Conservation (phyloP, 2,113 vertebrate genomes). For the Sorex fumeus region DNA sequence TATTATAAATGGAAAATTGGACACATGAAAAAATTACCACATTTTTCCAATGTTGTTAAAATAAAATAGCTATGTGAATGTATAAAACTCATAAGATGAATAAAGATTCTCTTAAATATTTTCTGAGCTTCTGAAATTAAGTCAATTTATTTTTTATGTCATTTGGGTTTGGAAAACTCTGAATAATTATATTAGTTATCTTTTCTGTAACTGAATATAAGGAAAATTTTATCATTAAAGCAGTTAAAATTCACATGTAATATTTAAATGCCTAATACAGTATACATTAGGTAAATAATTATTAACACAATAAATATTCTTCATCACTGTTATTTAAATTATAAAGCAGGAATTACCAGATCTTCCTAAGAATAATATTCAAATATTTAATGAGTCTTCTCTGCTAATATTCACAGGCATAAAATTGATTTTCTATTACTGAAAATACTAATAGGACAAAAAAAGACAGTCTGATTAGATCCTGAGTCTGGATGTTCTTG, state of each 20-base stretch:
- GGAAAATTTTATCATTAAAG: background rate
- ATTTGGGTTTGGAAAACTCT: background rate
- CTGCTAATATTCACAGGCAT: constrained; percentile 8
- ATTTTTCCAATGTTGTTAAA: constrained; percentile 21
- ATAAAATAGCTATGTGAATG: constrained; percentile 1
- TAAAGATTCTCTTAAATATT: background rate
- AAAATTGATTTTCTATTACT: background rate
- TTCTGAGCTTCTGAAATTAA: background rate
- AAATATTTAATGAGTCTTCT: constrained; percentile 50
- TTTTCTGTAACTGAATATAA: constrained; percentile 10
- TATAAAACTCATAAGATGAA: background rate
- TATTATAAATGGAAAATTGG: background rate
- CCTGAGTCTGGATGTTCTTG: background rate
- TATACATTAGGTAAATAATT: background rate
- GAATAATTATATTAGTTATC: background rate
- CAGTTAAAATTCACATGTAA: constrained; percentile 36
- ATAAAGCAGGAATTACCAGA: constrained; percentile 1
- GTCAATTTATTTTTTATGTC: constrained; percentile 2
- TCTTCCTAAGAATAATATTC: background rate
- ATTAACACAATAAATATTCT: constrained; percentile 39
- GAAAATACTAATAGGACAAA: constrained; percentile 9
- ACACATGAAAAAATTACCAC: background rate
- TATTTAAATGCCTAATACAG: background rate
- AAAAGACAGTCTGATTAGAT: background rate
- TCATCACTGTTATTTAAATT: constrained; percentile 48